A percentile compares a stretch with the other conserved stretches of the same genome.
These are phyloP conservation scores for Leucoptera coffeella DNA, from an alignment of 2,888 invertebrate genomes.

Conservation along the genomic window DNA sequence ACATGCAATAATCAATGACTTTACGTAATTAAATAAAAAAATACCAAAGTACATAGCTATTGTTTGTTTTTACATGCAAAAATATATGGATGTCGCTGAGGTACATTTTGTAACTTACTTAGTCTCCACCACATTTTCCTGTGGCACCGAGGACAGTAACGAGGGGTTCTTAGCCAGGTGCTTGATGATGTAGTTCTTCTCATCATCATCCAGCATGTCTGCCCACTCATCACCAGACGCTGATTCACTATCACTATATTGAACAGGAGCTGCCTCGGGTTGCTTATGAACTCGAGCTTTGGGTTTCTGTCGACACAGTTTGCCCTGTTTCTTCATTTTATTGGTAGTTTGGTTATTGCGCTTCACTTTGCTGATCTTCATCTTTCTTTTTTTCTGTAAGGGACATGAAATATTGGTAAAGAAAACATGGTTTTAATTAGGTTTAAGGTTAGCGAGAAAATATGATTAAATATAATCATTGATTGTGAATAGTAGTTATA, in stretches of 20 bases:
- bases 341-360: constrained; percentile 52
- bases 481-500: constrained; percentile 1
- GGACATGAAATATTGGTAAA: no score
- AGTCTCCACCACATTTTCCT: constrained; percentile 15
- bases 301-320: constrained; percentile 39
- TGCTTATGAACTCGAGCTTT: constrained; percentile 25
- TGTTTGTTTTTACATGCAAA: background rate
- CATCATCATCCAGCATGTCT: constrained; percentile 54
- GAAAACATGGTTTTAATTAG: background rate
- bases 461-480: constrained; percentile 4
- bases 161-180: constrained; percentile 33
- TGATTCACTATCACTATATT: constrained; percentile 38
- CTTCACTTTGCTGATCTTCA: constrained; percentile 49
- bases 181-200: constrained; percentile 42
- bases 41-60: background rate
- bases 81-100: constrained; percentile 2
- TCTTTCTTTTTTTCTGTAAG: constrained; percentile 46
- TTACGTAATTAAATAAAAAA: no score
- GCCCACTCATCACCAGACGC: constrained; percentile 47
- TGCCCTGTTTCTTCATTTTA: constrained; percentile 50
- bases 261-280: constrained; percentile 14
- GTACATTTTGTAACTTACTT: constrained; percentile 9
- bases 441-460: background rate
- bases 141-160: constrained; percentile 28
- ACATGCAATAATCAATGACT: no score